Evolutionary conservation across 1,140 invertebrate species (phyloP), one percentile per base, ranked within the genome.

Genomic region (Lordiphosa mommai): DNA sequence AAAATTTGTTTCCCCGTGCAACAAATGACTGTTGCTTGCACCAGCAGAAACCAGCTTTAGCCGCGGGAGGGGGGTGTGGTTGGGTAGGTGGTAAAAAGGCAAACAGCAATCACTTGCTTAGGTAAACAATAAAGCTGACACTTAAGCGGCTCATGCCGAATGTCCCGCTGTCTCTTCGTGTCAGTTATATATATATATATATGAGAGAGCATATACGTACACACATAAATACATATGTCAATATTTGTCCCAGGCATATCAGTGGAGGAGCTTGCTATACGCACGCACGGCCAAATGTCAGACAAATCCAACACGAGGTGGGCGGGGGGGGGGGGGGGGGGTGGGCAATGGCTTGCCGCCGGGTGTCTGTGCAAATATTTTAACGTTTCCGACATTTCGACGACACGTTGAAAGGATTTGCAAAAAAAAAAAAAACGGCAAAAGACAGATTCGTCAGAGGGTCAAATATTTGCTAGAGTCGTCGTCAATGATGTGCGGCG

Each of bases 341-440:
- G 7, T 20, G 10, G 4, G 27, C 33, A 23, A 61, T 60, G 36
- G 51, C 50, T 48, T 41, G 43, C 37, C 23, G 47, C 43, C 47
- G 56, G 51, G 38, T 68, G 63, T 66, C 53, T 59, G 68, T 65
- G 72, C 77, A 84, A 84, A 84, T 84, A 84, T 84, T 84, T 84
- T 61, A 65, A 72, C 77, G 66, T 44, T 52, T 84, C 53, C 59
- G 59, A 63, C 63, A 72, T 70, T 72, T 60, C 37, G 68, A 72
- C 53, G 72, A 84, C 77, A 84, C 77, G 77, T 82, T 50, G 77
- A 84, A 82, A 61, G 77, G 77, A 82, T 82, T 82, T 82, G 49
- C 77, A 55, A 37, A 27, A 43, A 34, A 41, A 44, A 34, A 68
- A 36, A 10, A 38, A 23, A n/a, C 37, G 59, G 48, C 61, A 58